Evolutionary conservation across 2,797 vertebrate genomes (phyloP), one percentile per base, ranked within the genome.

Genomic region (Coranthus polyacanthus): DNA sequence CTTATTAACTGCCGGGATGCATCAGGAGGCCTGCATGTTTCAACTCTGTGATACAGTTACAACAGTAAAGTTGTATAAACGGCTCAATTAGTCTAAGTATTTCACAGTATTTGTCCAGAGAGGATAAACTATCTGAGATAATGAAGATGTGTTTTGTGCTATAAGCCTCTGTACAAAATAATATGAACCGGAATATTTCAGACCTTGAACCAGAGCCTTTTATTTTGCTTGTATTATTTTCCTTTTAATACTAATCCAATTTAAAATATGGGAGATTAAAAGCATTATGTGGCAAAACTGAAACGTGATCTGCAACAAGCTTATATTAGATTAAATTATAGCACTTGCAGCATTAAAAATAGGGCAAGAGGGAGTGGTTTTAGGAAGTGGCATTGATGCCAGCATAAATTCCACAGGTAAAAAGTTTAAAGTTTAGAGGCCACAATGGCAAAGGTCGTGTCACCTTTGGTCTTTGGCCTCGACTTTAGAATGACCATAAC

Each of bases 401-500:
- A 60, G 38, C 10, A 77, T 68, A 72, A 75, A 87, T 78, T 76
- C 77, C 75, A 64, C 45, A 79, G 32, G 34, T 44, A 21, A 5
- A 1, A 2, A 1, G 18, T 58, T 71, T 54, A 22, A 72, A 61
- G 45, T 64, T 78, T 59, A 81, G 39, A 60, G 59, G 43, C 17
- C 32, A 34, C 70, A 46, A 64, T 56, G 36, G 53, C 51, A 81
- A 80, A 80, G 65, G 49, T 51, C 72, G 59, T 29, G 1, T 54
- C 74, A 88, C 75, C 82, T 89, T 78, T 82, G 71, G 29, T 68
- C 75, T 75, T 26, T 5, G 4, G 37, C 16, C 45, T 75, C 17
- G 54, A 71, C 39, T 58, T 36, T 70, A 66, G 57, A 78, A 81
- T 72, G 75, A 73, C 62, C 65, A 51, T 42, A 66, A 71, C 36